Base-by-base conservation (phyloP, 2,888 invertebrate species). In the Petrolisthes cinctipes region DNA sequence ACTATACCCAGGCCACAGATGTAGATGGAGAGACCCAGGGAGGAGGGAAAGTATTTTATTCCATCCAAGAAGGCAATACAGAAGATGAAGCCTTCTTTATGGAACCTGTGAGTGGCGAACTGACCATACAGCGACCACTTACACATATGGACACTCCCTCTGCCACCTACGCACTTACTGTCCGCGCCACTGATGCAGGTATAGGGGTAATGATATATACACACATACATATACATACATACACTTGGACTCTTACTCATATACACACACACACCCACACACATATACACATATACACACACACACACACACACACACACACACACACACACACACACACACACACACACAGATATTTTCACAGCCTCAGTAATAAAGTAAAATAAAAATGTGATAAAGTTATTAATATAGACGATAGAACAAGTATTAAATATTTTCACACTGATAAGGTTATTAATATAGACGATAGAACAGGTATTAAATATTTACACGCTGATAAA, bases 21-120 rank as follows among this genome's bases (percentile, higher is more conserved):
- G 94, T 94, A 17, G 97, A 97, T 93, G 96, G 96, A 0, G 91
- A 89, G 61, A 79, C 37, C 4, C 96, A 96, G 93, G 96, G 96
- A 0, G 95, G 95, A 85, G 96, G 95, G 0, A 93, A 93, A 91
- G 93, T 96, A 0, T 94, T 93, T 53, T 96, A 96, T 92, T 94
- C 94, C 0, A 94, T 96, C 5, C 94, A 94, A 88, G 94, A 95
- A 0, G 95, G 95, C 91, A 96, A 96, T 91, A 95, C 95, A 90
- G 94, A 95, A 14, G 80, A 91, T 90, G 86, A 85, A 76, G 91
- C 90, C 11, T 91, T 91, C 82, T 68, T 76, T 20, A 68, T 91
- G 23, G 91, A 91, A 61, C 85, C 90, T 37, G 73, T 37, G 20
- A 85, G 87, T 61, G 91, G 91, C 0, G 86, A 90, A 80, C 76